Percentiles rank a stretch among this genome's conserved stretches.
phyloP scores from a whole-genome alignment of 1,140 invertebrate genomes.

The Drosophila ananassae region DNA sequence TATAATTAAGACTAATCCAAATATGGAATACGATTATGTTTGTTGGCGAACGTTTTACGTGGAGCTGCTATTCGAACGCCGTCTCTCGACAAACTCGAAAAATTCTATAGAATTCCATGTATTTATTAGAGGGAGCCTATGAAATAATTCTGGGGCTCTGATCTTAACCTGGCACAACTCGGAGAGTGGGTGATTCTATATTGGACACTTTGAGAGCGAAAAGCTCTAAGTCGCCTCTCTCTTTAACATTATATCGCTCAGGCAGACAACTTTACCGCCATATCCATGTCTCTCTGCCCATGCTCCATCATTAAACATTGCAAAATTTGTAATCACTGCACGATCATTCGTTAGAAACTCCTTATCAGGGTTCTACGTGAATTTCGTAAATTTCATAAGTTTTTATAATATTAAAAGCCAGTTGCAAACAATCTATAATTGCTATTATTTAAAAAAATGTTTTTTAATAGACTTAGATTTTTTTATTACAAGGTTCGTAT shows the following conservation, averaged over 20 bases:
- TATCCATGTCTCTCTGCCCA: background rate
- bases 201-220: too few relatives aligned
- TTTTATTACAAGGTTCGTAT: slow-evolving; percentile 2
- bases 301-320: slow-evolving; percentile 1
- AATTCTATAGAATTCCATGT: background rate
- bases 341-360: slow-evolving; percentile 5
- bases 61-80: background rate
- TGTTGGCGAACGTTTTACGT: background rate
- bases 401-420: too few relatives aligned
- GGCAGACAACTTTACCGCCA: background rate
- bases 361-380: background rate
- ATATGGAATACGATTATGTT: slow-evolving; percentile 5
- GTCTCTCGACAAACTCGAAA: background rate
- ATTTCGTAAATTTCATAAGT: slow-evolving; percentile 1
- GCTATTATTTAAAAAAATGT: too few relatives aligned
- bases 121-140: too few relatives aligned
- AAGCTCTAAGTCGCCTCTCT: background rate
- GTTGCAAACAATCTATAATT: too few relatives aligned
- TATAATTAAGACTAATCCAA: slow-evolving; percentile 10
- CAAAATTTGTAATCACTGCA: background rate
- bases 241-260: background rate
- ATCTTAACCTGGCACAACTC: too few relatives aligned
- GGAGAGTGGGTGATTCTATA: too few relatives aligned
- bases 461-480: background rate
- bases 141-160: too few relatives aligned